A percentile compares a stretch with the other conserved stretches of the same genome.
Evolutionary conservation across 2,888 invertebrate genomes (phyloP).

Genomic region (Petrolisthes cinctipes): DNA sequence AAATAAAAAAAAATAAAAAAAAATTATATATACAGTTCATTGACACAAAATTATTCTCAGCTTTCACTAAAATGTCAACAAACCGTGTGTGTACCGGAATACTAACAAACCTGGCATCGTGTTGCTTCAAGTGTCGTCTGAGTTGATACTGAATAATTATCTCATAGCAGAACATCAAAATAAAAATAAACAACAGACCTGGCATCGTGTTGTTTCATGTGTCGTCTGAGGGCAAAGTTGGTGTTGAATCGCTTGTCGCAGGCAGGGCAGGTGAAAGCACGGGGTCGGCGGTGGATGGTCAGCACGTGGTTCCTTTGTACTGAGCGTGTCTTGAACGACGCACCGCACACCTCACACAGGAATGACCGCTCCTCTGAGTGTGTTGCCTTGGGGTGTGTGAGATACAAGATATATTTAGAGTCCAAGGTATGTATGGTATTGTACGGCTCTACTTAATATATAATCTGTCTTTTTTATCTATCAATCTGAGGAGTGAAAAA

Average conservation of each 20-base stretch:
- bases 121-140: conserved; percentile 69
- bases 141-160: too few species aligned
- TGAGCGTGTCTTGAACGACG: conserved; percentile 71
- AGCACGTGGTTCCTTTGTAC: conserved; percentile 70
- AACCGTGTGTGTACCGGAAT: too few species aligned
- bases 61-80: too few species aligned
- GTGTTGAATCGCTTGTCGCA: conserved; percentile 71
- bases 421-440: too few species aligned
- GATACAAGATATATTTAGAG: too few species aligned
- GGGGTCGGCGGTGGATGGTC: conserved; percentile 70
- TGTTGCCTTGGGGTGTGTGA: conserved; percentile 67
- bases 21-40: too few species aligned
- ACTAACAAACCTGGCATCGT: conserved; percentile 60
- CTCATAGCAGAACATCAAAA: too few species aligned
- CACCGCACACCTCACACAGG: conserved; percentile 73
- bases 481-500: too few species aligned
- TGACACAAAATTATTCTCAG: too few species aligned
- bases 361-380: conserved; percentile 71
- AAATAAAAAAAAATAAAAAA: too few species aligned
- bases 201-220: conserved; percentile 68
- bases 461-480: too few species aligned
- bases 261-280: conserved; percentile 68
- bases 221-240: conserved; percentile 70
- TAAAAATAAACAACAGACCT: conserved; percentile 34
- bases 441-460: too few species aligned